Conservation (phyloP, 2,888 invertebrate genomes). For the Parasteatoda lunata region DNA sequence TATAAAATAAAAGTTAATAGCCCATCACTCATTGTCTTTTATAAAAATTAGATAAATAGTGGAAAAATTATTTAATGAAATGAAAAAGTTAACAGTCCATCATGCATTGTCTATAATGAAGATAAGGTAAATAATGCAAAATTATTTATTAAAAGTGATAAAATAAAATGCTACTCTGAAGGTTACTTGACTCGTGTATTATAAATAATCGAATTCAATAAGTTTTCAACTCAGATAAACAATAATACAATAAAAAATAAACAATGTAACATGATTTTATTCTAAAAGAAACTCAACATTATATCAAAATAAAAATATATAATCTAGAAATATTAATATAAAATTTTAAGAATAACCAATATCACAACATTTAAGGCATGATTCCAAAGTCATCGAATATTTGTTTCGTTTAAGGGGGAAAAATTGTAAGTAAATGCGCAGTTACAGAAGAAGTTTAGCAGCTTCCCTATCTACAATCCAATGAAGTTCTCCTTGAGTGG, state of each 20-base stretch:
- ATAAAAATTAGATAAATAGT: too few relatives aligned
- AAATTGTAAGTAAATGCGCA: neutral
- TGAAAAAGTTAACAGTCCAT: too few relatives aligned
- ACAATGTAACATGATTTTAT: slow-evolving; percentile 26
- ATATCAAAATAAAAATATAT: slow-evolving; percentile 45
- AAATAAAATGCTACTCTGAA: too few relatives aligned
- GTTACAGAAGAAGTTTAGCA: slow-evolving; percentile 70
- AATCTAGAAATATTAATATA: slow-evolving; percentile 36
- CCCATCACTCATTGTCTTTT: too few relatives aligned
- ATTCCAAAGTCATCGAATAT: slow-evolving; percentile 31
- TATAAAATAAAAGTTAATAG: too few relatives aligned
- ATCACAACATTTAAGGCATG: slow-evolving; percentile 57
- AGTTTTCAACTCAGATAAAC: neutral
- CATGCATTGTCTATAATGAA: too few relatives aligned
- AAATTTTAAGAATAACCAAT: slow-evolving; percentile 53
- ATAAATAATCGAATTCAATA: too few relatives aligned
- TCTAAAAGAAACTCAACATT: slow-evolving; percentile 45
- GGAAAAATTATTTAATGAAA: too few relatives aligned
- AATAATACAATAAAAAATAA: neutral
- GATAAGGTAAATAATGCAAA: too few relatives aligned
- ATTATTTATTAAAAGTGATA: too few relatives aligned
- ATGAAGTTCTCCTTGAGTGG: slow-evolving; percentile 81
- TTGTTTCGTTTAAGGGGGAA: slow-evolving; percentile 8
- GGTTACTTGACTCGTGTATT: too few relatives aligned
- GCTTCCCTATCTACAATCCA: slow-evolving; percentile 77